Base-by-base conservation (phyloP, 64 coral and sea anemone species). In the Montipora sp. region DNA sequence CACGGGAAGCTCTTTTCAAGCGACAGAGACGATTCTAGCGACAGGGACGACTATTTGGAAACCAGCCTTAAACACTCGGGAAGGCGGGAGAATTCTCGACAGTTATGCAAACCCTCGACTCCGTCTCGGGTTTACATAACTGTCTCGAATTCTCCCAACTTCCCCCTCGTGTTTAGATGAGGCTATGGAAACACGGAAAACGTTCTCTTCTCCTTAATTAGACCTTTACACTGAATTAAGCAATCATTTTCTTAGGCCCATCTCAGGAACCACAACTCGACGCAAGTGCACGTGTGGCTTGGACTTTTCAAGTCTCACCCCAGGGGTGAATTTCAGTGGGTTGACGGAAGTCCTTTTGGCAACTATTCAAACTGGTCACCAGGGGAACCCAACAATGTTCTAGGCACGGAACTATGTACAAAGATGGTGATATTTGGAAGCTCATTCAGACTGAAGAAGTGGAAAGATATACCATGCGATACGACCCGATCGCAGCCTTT, bases 311-410 rank as follows among this genome's bases (percentile, higher is more conserved):
- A 49, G 24, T 10, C 8, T 6, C 15, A 84, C 46, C 2, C 65
- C 5, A 20, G 2, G 0, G 46, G 61, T 48, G 7, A 68, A 21
- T 84, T 84, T 48, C 60, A 70, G 19, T 84, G 81, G 81, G 81
- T 20, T 5, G 81, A 71, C 19, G 81, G 63, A 3, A 68, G 44
- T 15, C 44, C 61, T 16, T 71, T 84, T 12, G 45, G 27, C 1
- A 45, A 63, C 44, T 84, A 70, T 46, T 69, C 61, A 14, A 84
- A 84, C 63, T 84, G 81, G 81, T 9, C 45, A 1, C 81, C 81
- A 48, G 81, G 63, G 7, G 81, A 84, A 84, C 81, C 81, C 6
- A 84, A 70, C 43, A 70, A 70, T 16, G 61, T 1, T 10, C 6
- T 7, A 8, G 63, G 63, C 8, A 63, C 15, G 2, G 81, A 84